Conservation (phyloP, 2,113 vertebrate genomes). For the Cyanoramphus novaezelandiae region DNA sequence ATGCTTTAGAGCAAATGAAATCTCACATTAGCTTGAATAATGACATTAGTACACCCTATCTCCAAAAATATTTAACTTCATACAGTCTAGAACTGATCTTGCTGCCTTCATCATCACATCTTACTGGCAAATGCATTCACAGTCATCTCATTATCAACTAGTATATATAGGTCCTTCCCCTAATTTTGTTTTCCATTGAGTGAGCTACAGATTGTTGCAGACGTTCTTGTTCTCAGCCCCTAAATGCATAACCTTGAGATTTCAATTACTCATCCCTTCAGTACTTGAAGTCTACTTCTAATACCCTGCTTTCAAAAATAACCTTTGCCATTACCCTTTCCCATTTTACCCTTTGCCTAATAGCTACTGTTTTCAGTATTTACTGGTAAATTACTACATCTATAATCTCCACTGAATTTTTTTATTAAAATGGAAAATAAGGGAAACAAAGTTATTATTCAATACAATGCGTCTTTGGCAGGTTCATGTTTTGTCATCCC, state of each 20-base stretch:
- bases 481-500: background rate
- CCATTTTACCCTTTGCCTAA: background rate
- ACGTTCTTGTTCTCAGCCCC: background rate
- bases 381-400: background rate
- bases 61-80: background rate
- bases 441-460: background rate
- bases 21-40: background rate
- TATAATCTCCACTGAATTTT: background rate
- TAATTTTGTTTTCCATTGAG: background rate
- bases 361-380: background rate
- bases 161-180: accelerated
- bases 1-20: background rate
- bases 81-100: no score
- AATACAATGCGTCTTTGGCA: background rate
- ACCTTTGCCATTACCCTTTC: background rate
- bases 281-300: background rate
- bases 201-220: background rate
- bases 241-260: background rate
- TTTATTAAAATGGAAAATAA: background rate
- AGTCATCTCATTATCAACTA: background rate
- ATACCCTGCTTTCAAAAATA: background rate
- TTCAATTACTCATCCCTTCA: background rate
- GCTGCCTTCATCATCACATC: background rate
- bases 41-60: background rate
- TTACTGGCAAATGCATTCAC: background rate